phyloP scores from a whole-genome alignment of 2,888 invertebrate genomes.

The Stenoptilia bipunctidactyla region DNA sequence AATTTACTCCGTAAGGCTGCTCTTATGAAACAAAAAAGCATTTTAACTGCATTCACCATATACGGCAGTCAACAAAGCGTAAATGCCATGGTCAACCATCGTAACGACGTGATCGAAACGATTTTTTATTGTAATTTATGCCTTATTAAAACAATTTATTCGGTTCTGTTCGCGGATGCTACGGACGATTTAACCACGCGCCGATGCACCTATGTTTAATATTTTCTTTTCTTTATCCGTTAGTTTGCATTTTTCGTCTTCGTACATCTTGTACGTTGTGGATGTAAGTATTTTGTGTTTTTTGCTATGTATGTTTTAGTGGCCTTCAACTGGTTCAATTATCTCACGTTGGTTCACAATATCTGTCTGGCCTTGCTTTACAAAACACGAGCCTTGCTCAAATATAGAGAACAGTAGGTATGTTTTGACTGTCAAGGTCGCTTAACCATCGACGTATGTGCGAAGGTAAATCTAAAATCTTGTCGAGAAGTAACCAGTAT shows the following conservation, averaged over 20 bases:
- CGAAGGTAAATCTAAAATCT: too few species aligned
- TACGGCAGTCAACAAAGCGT: conserved; percentile 52
- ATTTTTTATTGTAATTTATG: conserved; percentile 49
- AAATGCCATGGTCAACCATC: conserved; percentile 67
- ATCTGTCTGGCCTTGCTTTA: too few species aligned
- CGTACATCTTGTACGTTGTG: conserved; percentile 5
- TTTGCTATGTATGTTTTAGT: background rate
- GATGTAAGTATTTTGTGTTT: background rate
- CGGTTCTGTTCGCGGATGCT: conserved; percentile 47
- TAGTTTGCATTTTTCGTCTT: conserved; percentile 40
- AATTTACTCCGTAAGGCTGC: background rate
- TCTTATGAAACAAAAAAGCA: conserved; percentile 39
- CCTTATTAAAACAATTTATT: conserved; percentile 65
- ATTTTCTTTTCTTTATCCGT: conserved; percentile 47
- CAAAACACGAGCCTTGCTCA: too few species aligned
- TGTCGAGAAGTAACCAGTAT: too few species aligned
- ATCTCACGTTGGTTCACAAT: too few species aligned
- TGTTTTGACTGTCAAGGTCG: too few species aligned
- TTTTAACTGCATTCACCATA: conserved; percentile 38
- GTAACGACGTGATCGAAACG: conserved; percentile 50
- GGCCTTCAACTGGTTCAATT: too few species aligned
- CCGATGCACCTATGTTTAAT: conserved; percentile 22
- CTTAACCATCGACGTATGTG: too few species aligned
- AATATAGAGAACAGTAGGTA: too few species aligned
- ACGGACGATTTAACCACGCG: conserved; percentile 43